Percentiles rank a stretch among this genome's conserved stretches.
phyloP scores from a whole-genome alignment of 2,797 vertebrate genomes.

The Parauchenoglanis punctatus region DNA sequence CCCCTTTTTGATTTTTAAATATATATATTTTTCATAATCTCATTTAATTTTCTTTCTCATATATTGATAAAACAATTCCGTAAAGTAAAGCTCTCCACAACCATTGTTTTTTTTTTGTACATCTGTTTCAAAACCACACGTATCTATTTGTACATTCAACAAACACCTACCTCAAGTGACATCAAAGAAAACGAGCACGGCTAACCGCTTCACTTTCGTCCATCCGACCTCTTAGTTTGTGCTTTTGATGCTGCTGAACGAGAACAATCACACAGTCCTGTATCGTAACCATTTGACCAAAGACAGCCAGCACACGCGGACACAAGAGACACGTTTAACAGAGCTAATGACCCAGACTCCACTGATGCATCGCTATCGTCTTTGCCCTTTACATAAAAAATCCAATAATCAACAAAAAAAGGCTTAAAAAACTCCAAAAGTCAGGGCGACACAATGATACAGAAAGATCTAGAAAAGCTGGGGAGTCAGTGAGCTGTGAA shows the following conservation, averaged over 20 bases:
- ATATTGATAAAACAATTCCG: conserved; percentile 66
- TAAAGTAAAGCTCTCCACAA: conserved; percentile 80
- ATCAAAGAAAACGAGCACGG: conserved; percentile 73
- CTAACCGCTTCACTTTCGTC: conserved; percentile 59
- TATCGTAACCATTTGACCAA: conserved; percentile 39
- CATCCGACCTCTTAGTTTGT: conserved; percentile 66
- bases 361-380: conserved; percentile 36
- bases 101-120: conserved; percentile 73
- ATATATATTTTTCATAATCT: conserved; percentile 37
- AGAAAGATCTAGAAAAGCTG: conserved; percentile 21
- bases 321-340: conserved; percentile 41
- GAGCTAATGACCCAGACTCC: conserved; percentile 36
- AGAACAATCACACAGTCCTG: conserved; percentile 58
- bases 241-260: conserved; percentile 70
- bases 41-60: conserved; percentile 60
- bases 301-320: conserved; percentile 67
- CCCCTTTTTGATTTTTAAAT: conserved; percentile 49
- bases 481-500: background rate
- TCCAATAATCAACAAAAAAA: conserved; percentile 14
- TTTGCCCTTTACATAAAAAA: conserved; percentile 31
- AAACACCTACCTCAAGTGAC: conserved; percentile 81
- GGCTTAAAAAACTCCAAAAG: background rate
- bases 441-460: background rate
- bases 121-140: conserved; percentile 77
- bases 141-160: conserved; percentile 79